phyloP scores from a whole-genome alignment of 2,797 vertebrate genomes.

The Urosaurus nigricauda region DNA sequence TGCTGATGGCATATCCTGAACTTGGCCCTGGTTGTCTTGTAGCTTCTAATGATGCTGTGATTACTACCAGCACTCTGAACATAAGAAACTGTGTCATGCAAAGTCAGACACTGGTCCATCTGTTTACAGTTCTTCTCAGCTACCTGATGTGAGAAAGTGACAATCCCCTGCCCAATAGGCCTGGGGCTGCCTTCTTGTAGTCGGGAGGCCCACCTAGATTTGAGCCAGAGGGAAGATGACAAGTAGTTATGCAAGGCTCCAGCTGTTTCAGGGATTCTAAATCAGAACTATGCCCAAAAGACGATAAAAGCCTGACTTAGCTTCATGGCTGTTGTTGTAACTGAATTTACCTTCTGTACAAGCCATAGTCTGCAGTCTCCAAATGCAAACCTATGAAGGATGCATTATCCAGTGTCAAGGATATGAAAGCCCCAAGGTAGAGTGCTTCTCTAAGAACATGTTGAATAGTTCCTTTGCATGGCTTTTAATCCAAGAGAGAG shows the following conservation, averaged over 20 bases:
- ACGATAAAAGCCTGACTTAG: background rate
- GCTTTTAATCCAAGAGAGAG: background rate
- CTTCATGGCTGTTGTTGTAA: background rate
- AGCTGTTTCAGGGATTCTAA: background rate
- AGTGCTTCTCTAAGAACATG: background rate
- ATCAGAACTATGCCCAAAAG: background rate
- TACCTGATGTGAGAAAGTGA: no score
- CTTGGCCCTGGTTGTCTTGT: no score
- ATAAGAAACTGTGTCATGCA: no score
- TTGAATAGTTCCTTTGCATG: background rate
- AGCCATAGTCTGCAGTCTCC: background rate
- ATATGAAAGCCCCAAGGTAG: background rate
- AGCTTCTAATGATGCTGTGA: no score
- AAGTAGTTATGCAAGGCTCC: background rate
- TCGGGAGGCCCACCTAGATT: background rate
- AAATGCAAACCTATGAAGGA: background rate
- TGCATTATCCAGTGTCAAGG: background rate
- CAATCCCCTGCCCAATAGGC: no score
- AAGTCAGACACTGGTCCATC: no score
- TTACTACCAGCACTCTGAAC: no score
- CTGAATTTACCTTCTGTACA: background rate
- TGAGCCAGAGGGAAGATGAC: background rate
- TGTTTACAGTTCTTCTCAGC: no score
- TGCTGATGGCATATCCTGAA: no score
- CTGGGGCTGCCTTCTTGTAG: no score